Percentiles rank a stretch among this genome's conserved stretches.
Evolutionary conservation across 2,797 vertebrate genomes (phyloP).

Genomic region (Mormyrops attenuatus): DNA sequence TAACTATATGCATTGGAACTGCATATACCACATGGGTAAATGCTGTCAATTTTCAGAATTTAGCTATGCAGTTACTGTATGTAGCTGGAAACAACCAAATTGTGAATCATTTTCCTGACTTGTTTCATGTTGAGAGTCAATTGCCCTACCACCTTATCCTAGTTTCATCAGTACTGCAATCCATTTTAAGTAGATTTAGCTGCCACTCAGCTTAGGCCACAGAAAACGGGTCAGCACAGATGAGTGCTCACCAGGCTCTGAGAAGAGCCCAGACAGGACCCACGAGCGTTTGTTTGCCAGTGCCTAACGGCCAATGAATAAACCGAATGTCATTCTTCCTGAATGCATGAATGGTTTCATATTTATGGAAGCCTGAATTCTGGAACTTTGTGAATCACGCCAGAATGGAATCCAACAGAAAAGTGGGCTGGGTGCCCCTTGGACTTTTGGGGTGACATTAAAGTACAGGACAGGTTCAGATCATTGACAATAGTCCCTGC

Average conservation of each 20-base stretch:
- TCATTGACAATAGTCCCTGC: background rate
- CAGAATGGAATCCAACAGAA: background rate
- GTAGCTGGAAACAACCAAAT: background rate
- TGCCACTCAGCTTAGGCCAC: background rate
- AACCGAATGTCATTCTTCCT: background rate
- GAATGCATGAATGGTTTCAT: background rate
- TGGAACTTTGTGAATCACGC: background rate
- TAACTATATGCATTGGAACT: background rate
- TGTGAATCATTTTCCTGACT: background rate
- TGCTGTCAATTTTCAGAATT: background rate
- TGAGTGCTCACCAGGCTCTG: background rate
- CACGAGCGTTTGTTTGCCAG: background rate
- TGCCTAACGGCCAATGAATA: background rate
- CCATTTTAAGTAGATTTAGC: constrained; percentile 2
- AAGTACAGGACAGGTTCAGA: background rate
- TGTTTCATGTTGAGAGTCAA: background rate
- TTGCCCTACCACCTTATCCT: background rate
- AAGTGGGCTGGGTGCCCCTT: background rate
- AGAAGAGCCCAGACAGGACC: background rate
- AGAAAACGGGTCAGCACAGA: background rate
- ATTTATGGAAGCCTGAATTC: background rate
- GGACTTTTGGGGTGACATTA: background rate
- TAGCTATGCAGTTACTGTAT: background rate
- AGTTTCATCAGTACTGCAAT: background rate
- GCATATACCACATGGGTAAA: background rate